Percentiles rank a stretch among this genome's conserved stretches.
Evolutionary conservation across 2,113 vertebrate species (phyloP).

Genomic region (Tor tambroides): DNA sequence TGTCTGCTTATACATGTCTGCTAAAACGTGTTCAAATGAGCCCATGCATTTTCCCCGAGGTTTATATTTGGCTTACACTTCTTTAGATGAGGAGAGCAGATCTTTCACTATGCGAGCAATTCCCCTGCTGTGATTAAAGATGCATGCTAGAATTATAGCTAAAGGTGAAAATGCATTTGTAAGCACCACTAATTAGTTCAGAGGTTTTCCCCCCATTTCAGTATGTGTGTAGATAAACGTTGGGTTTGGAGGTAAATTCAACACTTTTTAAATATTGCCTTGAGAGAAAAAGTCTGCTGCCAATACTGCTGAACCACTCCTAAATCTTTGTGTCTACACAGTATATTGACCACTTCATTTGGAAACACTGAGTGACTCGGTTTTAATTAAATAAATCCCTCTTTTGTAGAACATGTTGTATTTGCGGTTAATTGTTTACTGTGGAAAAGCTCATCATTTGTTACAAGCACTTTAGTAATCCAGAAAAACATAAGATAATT

Average conservation of each 20-base stretch:
- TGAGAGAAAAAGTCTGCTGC: conserved; percentile 49
- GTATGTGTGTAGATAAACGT: conserved; percentile 64
- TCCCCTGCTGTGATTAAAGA: conserved; percentile 42
- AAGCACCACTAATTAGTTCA: conserved; percentile 68
- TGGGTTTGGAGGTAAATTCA: conserved; percentile 63
- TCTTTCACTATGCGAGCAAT: neutral
- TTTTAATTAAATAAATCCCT: conserved; percentile 69
- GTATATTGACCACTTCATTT: conserved; percentile 63
- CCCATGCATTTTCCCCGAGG: conserved; percentile 10
- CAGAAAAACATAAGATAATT: neutral
- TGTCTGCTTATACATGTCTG: conserved; percentile 4
- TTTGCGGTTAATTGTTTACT: conserved; percentile 12
- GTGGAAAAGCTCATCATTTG: neutral
- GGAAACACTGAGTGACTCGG: conserved; percentile 49
- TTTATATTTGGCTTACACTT: neutral
- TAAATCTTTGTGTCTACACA: conserved; percentile 54
- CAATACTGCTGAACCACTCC: conserved; percentile 56
- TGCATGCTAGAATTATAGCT: conserved; percentile 63
- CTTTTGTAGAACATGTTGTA: conserved; percentile 18
- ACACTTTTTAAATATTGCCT: conserved; percentile 63
- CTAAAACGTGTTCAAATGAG: conserved; percentile 11
- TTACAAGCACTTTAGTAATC: neutral
- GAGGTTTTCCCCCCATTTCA: conserved; percentile 58
- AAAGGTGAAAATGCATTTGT: conserved; percentile 61
- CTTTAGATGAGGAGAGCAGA: conserved; percentile 4